phyloP scores from a whole-genome alignment of 2,888 invertebrate genomes.

The Ceramica pisi region DNA sequence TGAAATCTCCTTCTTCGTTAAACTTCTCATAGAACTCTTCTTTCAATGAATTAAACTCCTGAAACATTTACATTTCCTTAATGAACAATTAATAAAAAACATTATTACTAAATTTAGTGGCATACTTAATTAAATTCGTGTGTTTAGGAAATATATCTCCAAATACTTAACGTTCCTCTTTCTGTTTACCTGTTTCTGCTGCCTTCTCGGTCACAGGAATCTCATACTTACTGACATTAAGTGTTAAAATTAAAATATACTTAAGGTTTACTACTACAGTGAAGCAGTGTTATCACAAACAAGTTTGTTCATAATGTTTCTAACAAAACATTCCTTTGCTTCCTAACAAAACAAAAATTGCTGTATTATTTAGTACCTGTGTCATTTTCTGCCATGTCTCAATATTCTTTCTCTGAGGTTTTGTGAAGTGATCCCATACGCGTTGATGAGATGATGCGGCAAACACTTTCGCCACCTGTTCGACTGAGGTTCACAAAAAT shows the following conservation, averaged over 20 bases:
- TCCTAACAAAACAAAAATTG: conserved; percentile 56
- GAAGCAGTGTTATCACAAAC: conserved; percentile 41
- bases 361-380: conserved; percentile 91
- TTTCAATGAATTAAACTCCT: conserved; percentile 86
- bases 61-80: conserved; percentile 66
- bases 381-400: conserved; percentile 99
- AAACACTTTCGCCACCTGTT: conserved; percentile 99
- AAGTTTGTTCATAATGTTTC: conserved; percentile 11
- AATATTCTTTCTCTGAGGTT: conserved; percentile 99
- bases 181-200: conserved; percentile 65
- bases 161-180: conserved; percentile 5
- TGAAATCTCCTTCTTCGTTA: conserved; percentile 80
- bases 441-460: conserved; percentile 98
- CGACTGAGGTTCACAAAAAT: conserved; percentile 94
- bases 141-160: background rate
- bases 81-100: background rate
- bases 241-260: conserved; percentile 12
- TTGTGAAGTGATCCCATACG: conserved; percentile 99
- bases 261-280: conserved; percentile 18
- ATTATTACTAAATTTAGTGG: conserved; percentile 10
- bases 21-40: conserved; percentile 88
- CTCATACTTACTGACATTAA: conserved; percentile 49
- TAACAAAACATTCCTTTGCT: conserved; percentile 12
- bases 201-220: conserved; percentile 65
- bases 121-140: background rate